phyloP scores from a whole-genome alignment of 2,113 vertebrate genomes.

The Microcebus griseorufus region DNA sequence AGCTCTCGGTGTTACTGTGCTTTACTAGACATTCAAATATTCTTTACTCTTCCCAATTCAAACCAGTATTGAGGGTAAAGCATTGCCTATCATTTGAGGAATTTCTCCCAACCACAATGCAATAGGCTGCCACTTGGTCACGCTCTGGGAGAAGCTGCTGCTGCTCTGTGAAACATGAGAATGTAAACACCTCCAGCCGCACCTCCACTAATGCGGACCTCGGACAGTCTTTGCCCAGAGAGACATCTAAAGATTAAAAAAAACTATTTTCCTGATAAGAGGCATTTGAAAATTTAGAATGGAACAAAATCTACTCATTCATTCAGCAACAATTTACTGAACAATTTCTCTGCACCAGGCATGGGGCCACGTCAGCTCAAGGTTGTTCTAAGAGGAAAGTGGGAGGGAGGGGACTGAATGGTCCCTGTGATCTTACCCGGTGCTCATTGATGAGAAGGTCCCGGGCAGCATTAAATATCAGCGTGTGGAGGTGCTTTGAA shows the following conservation, averaged over 20 bases:
- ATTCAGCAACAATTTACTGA: neutral
- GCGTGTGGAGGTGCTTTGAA: conserved; percentile 94
- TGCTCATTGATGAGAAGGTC: conserved; percentile 96
- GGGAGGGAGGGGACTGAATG: fast-evolving
- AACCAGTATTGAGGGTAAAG: neutral
- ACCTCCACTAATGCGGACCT: neutral
- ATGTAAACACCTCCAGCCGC: fast-evolving
- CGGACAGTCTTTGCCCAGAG: neutral
- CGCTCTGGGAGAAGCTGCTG: neutral
- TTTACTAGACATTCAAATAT: neutral
- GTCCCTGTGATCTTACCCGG: conserved; percentile 86
- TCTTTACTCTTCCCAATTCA: neutral
- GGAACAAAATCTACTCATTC: neutral
- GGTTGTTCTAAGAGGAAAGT: neutral
- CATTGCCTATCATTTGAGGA: neutral
- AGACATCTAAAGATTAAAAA: neutral
- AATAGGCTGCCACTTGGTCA: neutral
- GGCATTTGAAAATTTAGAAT: neutral
- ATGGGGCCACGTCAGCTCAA: neutral
- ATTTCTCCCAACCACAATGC: neutral
- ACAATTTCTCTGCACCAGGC: fast-evolving
- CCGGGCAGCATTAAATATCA: conserved; percentile 96
- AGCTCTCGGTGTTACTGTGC: neutral
- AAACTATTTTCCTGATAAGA: neutral
- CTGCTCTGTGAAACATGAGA: fast-evolving